Evolutionary conservation across 2,113 vertebrate species (phyloP).

Genomic region (Xiphias gladius): DNA sequence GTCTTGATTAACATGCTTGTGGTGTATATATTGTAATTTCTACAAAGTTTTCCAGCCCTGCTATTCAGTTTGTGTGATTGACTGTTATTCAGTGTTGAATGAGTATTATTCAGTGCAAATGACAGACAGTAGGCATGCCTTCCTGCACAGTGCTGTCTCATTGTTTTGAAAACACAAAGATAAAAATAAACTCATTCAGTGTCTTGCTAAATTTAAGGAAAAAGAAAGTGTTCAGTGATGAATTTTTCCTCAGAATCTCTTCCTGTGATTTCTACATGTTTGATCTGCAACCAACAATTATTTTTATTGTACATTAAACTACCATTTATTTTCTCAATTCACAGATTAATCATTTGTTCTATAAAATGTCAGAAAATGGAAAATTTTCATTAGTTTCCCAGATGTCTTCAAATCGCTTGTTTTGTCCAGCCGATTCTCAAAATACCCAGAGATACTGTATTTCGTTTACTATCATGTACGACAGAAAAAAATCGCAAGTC

Average conservation of each 20-base stretch:
- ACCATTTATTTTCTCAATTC: not conserved
- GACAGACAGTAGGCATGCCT: not conserved
- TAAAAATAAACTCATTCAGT: not conserved
- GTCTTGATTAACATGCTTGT: not conserved
- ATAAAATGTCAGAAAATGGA: no score
- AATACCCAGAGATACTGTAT: no score
- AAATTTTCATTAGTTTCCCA: no score
- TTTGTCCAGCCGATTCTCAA: no score
- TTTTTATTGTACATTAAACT: not conserved
- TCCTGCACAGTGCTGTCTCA: slow-evolving; percentile 3
- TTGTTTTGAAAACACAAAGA: slow-evolving; percentile 23
- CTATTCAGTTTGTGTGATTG: slow-evolving; percentile 15
- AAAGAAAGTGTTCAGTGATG: not conserved
- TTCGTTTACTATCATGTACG: no score
- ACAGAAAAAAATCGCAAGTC: no score
- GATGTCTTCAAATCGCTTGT: no score
- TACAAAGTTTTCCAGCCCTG: not conserved
- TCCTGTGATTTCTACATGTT: not conserved
- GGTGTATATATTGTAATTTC: not conserved
- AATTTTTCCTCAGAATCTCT: not conserved
- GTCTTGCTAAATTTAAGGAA: not conserved
- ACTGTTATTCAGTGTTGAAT: not conserved
- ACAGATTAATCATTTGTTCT: no score
- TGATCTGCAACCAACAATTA: no score
- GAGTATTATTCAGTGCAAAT: slow-evolving; percentile 6